phyloP scores from a whole-genome alignment of 2,888 invertebrate species.

The Lycophotia porphyrea region DNA sequence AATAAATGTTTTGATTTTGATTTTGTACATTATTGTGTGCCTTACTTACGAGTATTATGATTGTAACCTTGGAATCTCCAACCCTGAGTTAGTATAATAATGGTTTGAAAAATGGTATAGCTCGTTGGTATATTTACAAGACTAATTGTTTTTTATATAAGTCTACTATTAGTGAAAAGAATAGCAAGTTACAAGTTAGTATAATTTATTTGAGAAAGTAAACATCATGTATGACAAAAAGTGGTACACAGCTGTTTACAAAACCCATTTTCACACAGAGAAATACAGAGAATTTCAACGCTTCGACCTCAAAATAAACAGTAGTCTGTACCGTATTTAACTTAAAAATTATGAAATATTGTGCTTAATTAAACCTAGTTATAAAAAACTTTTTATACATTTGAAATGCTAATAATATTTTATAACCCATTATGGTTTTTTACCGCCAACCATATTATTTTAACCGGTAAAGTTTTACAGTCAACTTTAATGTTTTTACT shows the following conservation, averaged over 20 bases:
- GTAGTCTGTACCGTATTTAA: conserved; percentile 23
- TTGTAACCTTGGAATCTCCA: neutral
- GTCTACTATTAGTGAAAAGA: neutral
- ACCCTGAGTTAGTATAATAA: neutral
- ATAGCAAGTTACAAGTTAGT: neutral
- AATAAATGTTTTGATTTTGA: too few relatives aligned
- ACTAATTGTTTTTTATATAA: neutral
- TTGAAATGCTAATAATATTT: conserved; percentile 39
- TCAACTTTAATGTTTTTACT: conserved; percentile 6
- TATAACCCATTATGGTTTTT: conserved; percentile 30
- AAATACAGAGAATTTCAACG: conserved; percentile 20
- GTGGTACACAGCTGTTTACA: conserved; percentile 23
- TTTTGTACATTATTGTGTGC: too few relatives aligned
- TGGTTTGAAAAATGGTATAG: neutral
- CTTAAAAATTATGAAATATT: conserved; percentile 51
- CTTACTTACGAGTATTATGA: neutral
- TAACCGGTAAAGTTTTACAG: neutral
- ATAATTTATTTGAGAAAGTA: neutral
- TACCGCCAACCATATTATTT: conserved; percentile 21
- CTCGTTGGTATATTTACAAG: neutral
- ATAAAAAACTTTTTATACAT: conserved; percentile 46
- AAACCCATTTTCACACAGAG: conserved; percentile 14
- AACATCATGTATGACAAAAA: conserved; percentile 9
- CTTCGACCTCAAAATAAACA: conserved; percentile 26
- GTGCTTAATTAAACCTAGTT: conserved; percentile 34